Base-by-base conservation (phyloP, 2,888 invertebrate genomes). In the Galerucella calmariensis region DNA sequence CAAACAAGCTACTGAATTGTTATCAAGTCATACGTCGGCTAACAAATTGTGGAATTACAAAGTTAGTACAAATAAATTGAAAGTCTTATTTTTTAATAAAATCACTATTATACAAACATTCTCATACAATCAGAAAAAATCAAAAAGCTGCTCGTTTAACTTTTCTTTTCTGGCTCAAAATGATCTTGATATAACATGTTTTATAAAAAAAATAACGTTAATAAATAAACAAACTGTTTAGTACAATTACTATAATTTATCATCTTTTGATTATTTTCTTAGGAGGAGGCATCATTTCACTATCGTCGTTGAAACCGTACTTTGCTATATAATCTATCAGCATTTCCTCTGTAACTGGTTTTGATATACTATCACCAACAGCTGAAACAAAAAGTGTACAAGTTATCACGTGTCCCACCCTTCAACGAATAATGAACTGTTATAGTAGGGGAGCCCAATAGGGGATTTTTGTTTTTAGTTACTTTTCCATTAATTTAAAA, bases 281-380 rank as follows among this genome's bases (percentile, higher is more conserved):
- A 5, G 90, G 91, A 20, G 94, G 94, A 71, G 94, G 94, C 94
- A 94, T 94, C 62, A 91, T 90, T 75, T 92, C 91, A 0, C 90
- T 86, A 82, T 94, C 93, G 80, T 93, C 92, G 62, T 89, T 88
- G 85, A 90, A 95, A 76, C 93, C 88, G 76, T 91, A 88, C 11
- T 87, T 88, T 35, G 92, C 90, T 79, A 97, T 96, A 86, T 88
- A 95, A 67, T 93, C 90, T 62, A 97, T 87, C 12, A 98, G 90
- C 74, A 89, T 89, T 76, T 96, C 94, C 86, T 94, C 94, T 0
- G 97, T 97, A 2, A 98, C 93, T 0, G 98, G 98, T 81, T 92
- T 87, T 56, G 87, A 86, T 84, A 98, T 98, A 85, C 95, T 96
- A 70, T 93, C 90, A 83, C 91, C 92, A 56, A 98, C 97, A 80